Conservation (phyloP, 1,140 invertebrate genomes). For the Stenopsyche tienmushanensis region DNA sequence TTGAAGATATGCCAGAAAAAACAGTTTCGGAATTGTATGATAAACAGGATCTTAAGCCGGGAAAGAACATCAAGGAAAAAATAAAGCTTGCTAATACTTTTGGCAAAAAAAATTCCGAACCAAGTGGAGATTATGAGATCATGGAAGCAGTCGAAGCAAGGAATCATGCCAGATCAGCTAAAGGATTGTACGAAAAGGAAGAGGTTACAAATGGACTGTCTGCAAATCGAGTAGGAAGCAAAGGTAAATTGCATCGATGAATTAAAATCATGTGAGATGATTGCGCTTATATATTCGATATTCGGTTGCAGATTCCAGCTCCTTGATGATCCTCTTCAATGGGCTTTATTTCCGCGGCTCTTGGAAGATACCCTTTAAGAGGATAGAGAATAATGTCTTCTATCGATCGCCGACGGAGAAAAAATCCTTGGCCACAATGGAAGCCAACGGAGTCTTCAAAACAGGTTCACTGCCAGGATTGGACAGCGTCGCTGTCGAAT, state of each 20-base stretch:
- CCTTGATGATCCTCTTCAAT: constrained; percentile 64
- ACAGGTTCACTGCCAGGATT: constrained; percentile 56
- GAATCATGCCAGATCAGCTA: constrained; percentile 51
- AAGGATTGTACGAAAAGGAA: constrained; percentile 47
- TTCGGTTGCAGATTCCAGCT: constrained; percentile 33
- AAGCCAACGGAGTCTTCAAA: constrained; percentile 54
- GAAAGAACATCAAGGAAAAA: constrained; percentile 56
- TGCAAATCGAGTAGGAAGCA: constrained; percentile 53
- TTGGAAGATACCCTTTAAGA: constrained; percentile 55
- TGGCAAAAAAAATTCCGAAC: constrained; percentile 51
- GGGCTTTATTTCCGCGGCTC: constrained; percentile 62
- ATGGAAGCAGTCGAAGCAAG: constrained; percentile 62
- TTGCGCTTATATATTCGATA: not conserved
- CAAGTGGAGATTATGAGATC: constrained; percentile 56
- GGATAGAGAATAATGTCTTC: constrained; percentile 54
- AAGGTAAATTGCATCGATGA: constrained; percentile 43
- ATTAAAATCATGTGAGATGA: not conserved
- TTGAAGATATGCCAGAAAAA: constrained; percentile 54
- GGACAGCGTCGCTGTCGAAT: constrained; percentile 57
- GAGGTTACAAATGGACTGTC: constrained; percentile 54
- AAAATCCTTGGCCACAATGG: constrained; percentile 59
- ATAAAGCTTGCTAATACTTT: constrained; percentile 53
- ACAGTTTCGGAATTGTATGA: constrained; percentile 45
- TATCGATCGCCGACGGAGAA: constrained; percentile 59
- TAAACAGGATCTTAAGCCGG: constrained; percentile 47